phyloP scores from a whole-genome alignment of 2,113 vertebrate species.

The Theristicus caerulescens region DNA sequence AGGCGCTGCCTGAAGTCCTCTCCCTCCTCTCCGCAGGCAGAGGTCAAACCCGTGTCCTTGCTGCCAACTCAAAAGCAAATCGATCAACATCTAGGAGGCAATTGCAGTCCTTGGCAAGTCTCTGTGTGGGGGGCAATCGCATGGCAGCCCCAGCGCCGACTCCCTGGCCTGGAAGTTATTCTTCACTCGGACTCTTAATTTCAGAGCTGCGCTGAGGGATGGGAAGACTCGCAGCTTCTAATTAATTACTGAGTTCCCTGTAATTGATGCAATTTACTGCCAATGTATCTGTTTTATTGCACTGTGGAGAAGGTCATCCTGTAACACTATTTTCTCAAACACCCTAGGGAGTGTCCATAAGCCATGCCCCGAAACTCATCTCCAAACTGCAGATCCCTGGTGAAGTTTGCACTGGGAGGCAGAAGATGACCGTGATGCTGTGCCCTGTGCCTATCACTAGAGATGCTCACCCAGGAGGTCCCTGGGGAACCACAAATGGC shows the following conservation, averaged over 20 bases:
- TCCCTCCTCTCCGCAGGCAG: not conserved
- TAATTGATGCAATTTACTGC: constrained; percentile 30
- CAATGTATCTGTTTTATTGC: not conserved
- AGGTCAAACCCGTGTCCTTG: not conserved
- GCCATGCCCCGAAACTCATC: not conserved
- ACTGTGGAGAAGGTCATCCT: not conserved
- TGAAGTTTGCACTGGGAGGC: not conserved
- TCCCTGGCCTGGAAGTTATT: not conserved
- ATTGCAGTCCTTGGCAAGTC: not conserved
- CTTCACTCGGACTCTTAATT: not conserved
- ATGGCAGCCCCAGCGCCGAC: not conserved
- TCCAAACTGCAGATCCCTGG: not conserved
- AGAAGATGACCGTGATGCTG: not conserved
- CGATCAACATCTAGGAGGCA: not conserved
- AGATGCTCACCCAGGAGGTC: not conserved
- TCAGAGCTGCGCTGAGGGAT: not conserved
- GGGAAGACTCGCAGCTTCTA: not conserved
- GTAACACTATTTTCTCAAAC: not conserved
- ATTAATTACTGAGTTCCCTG: constrained; percentile 11
- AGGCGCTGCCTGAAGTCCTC: not conserved
- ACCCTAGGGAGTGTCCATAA: not conserved
- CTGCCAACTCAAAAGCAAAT: not conserved
- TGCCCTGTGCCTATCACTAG: not conserved
- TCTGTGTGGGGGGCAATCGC: not conserved
- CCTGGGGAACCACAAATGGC: not conserved